Conservation (phyloP, 2,888 invertebrate genomes). For the Protonemura montana region DNA sequence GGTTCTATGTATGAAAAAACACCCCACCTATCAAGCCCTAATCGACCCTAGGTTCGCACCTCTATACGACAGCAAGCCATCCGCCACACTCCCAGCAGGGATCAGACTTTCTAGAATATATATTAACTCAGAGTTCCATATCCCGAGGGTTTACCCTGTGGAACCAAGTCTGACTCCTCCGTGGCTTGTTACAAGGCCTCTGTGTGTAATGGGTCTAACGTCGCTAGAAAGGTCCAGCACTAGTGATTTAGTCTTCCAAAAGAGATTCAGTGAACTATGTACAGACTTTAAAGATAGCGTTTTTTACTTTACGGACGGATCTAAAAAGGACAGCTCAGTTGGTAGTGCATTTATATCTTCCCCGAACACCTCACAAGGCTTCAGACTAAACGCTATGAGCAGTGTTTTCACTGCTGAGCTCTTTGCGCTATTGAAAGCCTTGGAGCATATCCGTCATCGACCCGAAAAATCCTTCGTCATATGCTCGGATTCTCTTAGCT, state of each 20-base stretch:
- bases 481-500: constrained; percentile 14
- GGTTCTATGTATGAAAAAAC: constrained; percentile 7
- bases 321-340: not conserved
- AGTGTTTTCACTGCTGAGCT: constrained; percentile 25
- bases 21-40: constrained; percentile 26
- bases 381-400: constrained; percentile 1
- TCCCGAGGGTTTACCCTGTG: constrained; percentile 9
- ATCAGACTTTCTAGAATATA: not conserved
- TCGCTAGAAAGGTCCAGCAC: constrained; percentile 5
- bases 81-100: constrained; percentile 3
- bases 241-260: not conserved
- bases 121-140: not conserved
- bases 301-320: constrained; percentile 15
- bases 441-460: not conserved
- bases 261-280: not conserved
- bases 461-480: not conserved
- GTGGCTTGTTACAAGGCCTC: constrained; percentile 8
- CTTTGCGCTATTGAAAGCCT: not conserved
- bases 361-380: not conserved
- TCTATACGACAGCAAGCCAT: not conserved
- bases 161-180: constrained; percentile 8
- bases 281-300: not conserved
- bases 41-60: constrained; percentile 8
- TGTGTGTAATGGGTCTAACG: not conserved
- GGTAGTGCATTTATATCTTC: not conserved